phyloP scores from a whole-genome alignment of 2,888 invertebrate species.

The Lycia hirtaria region DNA sequence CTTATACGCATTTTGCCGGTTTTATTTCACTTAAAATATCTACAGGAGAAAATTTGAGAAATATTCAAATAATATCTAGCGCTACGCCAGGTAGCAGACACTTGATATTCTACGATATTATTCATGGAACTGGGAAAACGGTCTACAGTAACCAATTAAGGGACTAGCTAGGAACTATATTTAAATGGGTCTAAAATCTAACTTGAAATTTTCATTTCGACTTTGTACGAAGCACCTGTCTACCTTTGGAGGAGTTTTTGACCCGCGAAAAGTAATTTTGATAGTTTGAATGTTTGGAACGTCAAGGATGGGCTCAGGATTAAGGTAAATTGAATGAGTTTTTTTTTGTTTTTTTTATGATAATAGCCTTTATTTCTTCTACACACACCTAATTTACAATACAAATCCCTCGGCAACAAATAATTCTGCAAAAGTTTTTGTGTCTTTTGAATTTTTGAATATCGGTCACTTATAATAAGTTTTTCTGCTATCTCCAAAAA shows the following conservation, averaged over 20 bases:
- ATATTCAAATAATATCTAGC: not conserved
- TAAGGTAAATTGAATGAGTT: not conserved
- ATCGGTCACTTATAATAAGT: not conserved
- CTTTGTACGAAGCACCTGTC: too few species aligned
- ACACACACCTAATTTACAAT: too few species aligned
- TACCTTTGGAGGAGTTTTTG: not conserved
- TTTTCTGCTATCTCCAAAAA: conserved; percentile 14
- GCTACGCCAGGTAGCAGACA: not conserved
- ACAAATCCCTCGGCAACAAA: not conserved
- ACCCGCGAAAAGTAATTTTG: not conserved
- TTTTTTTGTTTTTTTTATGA: too few species aligned
- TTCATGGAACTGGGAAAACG: not conserved
- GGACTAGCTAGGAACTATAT: not conserved
- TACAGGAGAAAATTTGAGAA: not conserved
- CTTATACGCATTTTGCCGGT: too few species aligned
- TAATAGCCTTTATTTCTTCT: too few species aligned
- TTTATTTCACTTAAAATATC: not conserved
- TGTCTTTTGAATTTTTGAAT: too few species aligned
- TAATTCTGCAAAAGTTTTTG: not conserved
- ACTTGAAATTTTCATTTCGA: too few species aligned
- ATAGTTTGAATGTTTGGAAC: not conserved
- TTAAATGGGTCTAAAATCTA: too few species aligned
- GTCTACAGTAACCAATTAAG: not conserved
- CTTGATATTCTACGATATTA: not conserved
- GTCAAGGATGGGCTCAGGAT: not conserved